These are phyloP conservation scores for Saxidomus purpurata DNA, from an alignment of 1,140 invertebrate genomes.

Conservation along the genomic window DNA sequence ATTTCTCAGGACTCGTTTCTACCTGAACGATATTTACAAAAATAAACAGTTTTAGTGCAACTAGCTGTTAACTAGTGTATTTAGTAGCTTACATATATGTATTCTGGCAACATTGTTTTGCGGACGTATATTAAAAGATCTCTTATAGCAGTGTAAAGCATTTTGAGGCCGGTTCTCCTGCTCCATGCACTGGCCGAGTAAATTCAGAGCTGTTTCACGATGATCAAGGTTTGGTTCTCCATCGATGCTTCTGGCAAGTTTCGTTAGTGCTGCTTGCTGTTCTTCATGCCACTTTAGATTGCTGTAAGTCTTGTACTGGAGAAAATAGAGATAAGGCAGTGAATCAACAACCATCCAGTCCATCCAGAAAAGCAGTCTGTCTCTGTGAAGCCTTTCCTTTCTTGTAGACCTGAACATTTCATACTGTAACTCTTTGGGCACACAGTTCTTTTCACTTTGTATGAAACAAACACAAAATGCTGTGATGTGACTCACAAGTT, in stretches of 20 bases:
- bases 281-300: not conserved
- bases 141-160: not conserved
- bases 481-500: not conserved
- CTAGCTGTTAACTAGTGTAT: not conserved
- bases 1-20: no score
- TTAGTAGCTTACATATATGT: not conserved
- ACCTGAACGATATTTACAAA: no score
- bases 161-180: not conserved
- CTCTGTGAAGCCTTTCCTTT: not conserved
- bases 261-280: not conserved
- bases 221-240: not conserved
- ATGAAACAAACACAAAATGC: not conserved
- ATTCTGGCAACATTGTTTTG: not conserved
- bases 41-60: no score
- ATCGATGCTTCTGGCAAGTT: not conserved
- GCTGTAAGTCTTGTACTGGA: constrained; percentile 4
- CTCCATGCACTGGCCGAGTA: not conserved
- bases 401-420: not conserved
- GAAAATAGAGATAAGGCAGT: not conserved
- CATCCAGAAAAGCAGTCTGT: not conserved
- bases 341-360: not conserved
- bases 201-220: not conserved
- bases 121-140: not conserved
- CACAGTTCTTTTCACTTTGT: not conserved
- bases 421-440: not conserved